A percentile compares a stretch with the other conserved stretches of the same genome.
These are phyloP conservation scores for Pseudorasbora parva DNA, from an alignment of 2,113 vertebrate genomes.

Conservation along the genomic window DNA sequence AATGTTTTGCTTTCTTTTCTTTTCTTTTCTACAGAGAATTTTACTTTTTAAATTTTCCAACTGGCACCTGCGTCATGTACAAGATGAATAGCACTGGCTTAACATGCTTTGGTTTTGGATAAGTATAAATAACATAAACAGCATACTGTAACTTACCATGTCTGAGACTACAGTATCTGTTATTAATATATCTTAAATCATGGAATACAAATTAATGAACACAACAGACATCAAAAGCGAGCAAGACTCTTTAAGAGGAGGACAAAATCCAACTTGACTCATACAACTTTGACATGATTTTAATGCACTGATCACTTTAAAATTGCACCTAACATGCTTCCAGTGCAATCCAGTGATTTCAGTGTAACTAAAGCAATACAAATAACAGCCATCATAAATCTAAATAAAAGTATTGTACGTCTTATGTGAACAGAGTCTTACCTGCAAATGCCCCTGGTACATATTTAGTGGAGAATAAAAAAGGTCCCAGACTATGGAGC, in stretches of 20 bases:
- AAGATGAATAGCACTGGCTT: background rate
- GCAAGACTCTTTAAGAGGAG: background rate
- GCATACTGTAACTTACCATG: background rate
- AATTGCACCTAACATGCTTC: slow-evolving; percentile 2
- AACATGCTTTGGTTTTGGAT: background rate
- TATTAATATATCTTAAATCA: background rate
- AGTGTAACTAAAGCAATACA: slow-evolving; percentile 9
- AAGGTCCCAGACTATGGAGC: slow-evolving; percentile 60
- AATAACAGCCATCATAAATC: background rate
- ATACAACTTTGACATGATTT: slow-evolving; percentile 3
- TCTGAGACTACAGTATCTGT: background rate
- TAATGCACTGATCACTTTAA: background rate
- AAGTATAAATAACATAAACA: too few relatives aligned
- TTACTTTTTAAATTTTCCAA: background rate
- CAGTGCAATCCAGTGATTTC: slow-evolving; percentile 4
- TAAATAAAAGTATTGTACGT: background rate
- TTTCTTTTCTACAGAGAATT: background rate
- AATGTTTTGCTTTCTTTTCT: background rate
- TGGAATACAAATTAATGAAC: background rate
- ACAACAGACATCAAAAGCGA: background rate
- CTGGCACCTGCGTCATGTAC: background rate
- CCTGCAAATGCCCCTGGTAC: slow-evolving; percentile 85
- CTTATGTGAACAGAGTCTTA: slow-evolving; percentile 60
- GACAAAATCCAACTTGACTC: slow-evolving; percentile 4
- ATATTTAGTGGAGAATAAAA: slow-evolving; percentile 75